Evolutionary conservation across 2,113 vertebrate species (phyloP), one percentile per base, ranked within the genome.

Genomic region (Pygathrix nemaeus): DNA sequence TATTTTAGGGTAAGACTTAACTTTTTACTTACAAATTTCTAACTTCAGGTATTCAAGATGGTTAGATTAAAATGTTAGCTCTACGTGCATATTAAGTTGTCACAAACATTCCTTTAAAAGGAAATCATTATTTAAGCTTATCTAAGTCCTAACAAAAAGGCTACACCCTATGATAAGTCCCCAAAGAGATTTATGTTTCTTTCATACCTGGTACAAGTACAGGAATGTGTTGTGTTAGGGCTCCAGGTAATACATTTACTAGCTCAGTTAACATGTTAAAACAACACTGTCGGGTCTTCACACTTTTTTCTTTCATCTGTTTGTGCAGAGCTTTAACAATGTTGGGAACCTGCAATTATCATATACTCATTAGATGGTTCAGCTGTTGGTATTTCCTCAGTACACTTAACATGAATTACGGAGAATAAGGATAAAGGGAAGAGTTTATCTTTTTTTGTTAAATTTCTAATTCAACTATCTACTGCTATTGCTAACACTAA

Each of bases 191-290:
- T 81, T 40, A 20, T 72, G 16, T 78, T 17, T 12, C 79, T 98
- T 98, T 97, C 98, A 95, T 99, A 99, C 99, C 99, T 99, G 99
- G 99, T 97, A 99, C 99, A 96, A 99, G 99, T 50, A 99, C 99
- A 81, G 99, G 99, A 98, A 99, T 98, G 94, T 99, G 99, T 25
- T 99, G 99, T 5, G 99, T 99, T 94, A 99, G 99, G 38, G 99
- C 99, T 93, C 99, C 99, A 18, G 99, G 99, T 83, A 99, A 99
- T 8, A 99, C 99, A 97, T 99, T 99, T 89, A 99, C 99, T 94
- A 99, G 99, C 97, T 99, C 99, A 2, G 99, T 99, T 98, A 99
- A 98, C 99, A 99, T 99, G 98, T 99, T 99, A 99, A 99, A 99
- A 97, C 99, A 99, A 98, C 99, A 99, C 98, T 99, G 99, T 79